A percentile compares a stretch with the other conserved stretches of the same genome.
These are phyloP conservation scores for Embiotoca jacksoni DNA, from an alignment of 2,113 vertebrate genomes.

Conservation along the genomic window DNA sequence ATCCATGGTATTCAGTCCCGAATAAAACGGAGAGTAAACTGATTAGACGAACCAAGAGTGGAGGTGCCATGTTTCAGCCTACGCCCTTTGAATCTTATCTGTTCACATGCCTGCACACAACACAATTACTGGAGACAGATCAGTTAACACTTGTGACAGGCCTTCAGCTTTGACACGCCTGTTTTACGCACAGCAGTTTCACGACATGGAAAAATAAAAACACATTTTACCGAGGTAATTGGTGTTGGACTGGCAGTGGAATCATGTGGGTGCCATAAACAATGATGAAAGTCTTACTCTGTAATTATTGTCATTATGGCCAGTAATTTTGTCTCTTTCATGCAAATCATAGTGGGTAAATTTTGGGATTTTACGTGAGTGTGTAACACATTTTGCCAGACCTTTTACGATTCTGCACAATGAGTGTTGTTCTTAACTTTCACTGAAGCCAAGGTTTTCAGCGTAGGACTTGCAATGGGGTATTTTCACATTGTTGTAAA, in stretches of 20 bases:
- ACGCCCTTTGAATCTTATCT: constrained; percentile 52
- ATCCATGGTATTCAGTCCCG: background rate
- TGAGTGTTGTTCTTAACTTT: constrained; percentile 8
- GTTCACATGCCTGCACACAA: constrained; percentile 50
- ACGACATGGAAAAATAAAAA: constrained; percentile 54
- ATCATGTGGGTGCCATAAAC: constrained; percentile 46
- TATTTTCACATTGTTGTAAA: background rate
- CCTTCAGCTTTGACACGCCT: constrained; percentile 58
- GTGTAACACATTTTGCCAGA: background rate
- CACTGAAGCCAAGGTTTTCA: background rate
- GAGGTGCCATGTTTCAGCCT: constrained; percentile 43
- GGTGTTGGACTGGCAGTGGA: constrained; percentile 41
- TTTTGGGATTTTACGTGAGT: constrained; percentile 28
- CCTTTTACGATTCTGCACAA: background rate
- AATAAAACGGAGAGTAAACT: constrained; percentile 25
- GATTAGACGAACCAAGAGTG: constrained; percentile 2
- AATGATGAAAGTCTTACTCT: constrained; percentile 51
- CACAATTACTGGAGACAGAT: constrained; percentile 62
- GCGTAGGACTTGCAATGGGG: background rate
- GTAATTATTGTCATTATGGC: constrained; percentile 56
- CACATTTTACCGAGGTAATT: constrained; percentile 59
- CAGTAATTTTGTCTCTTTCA: constrained; percentile 43
- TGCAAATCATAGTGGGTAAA: constrained; percentile 30
- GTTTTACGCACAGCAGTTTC: constrained; percentile 39
- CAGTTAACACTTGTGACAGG: constrained; percentile 57